phyloP scores from a whole-genome alignment of 2,888 invertebrate species.

The Acronicta aceris region DNA sequence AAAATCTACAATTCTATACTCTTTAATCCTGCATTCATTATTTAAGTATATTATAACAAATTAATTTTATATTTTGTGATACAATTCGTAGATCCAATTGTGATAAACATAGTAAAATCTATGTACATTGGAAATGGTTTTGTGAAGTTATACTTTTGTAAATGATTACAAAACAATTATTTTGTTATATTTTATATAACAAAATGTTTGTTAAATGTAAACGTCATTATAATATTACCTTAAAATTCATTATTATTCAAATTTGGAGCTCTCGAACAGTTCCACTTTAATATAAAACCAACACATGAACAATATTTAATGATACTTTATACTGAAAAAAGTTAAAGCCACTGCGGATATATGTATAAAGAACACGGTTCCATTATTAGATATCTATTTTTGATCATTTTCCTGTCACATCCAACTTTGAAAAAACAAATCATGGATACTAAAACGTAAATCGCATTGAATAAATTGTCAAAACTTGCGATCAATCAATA shows the following conservation, averaged over 20 bases:
- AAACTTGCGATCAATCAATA: too few relatives aligned
- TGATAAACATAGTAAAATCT: neutral
- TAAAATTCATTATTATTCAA: neutral
- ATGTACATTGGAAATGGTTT: too few relatives aligned
- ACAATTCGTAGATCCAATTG: slow-evolving; percentile 34
- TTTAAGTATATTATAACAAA: slow-evolving; percentile 15
- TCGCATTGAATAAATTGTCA: too few relatives aligned
- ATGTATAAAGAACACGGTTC: too few relatives aligned
- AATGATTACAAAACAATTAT: neutral
- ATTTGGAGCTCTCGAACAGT: neutral
- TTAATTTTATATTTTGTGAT: slow-evolving; percentile 41
- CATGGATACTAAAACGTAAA: too few relatives aligned
- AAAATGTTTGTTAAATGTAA: too few relatives aligned
- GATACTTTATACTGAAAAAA: slow-evolving; percentile 7
- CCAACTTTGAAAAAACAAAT: too few relatives aligned
- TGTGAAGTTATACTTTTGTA: slow-evolving; percentile 6
- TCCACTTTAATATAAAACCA: neutral
- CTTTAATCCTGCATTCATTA: slow-evolving; percentile 35
- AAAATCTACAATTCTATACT: slow-evolving; percentile 24
- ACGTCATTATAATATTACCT: too few relatives aligned
- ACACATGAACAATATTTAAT: slow-evolving; percentile 41
- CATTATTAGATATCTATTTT: too few relatives aligned
- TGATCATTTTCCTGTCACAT: too few relatives aligned
- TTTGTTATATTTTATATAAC: too few relatives aligned
- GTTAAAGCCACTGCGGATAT: too few relatives aligned